A percentile compares a stretch with the other conserved stretches of the same genome.
phyloP scores from a whole-genome alignment of 2,113 vertebrate species.

The Perca flavescens region DNA sequence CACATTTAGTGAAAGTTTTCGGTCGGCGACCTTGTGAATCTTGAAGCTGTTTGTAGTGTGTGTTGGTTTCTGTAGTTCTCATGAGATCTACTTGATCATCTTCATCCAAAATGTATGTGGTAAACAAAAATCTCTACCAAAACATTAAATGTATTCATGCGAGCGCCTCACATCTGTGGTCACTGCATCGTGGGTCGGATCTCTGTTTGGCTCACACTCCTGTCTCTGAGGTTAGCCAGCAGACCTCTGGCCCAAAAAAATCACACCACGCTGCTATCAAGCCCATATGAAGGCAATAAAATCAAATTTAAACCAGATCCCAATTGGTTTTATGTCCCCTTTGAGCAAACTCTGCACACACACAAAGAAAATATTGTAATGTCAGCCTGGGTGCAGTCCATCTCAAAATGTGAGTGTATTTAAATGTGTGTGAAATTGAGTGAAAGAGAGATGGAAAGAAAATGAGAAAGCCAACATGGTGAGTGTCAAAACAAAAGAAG shows the following conservation, averaged over 20 bases:
- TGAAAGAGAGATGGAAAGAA: conserved; percentile 16
- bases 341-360: conserved; percentile 26
- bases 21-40: neutral
- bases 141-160: conserved; percentile 48
- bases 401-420: conserved; percentile 18
- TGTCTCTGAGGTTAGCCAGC: conserved; percentile 70
- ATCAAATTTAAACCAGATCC: conserved; percentile 64
- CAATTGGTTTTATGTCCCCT: conserved; percentile 34
- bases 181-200: conserved; percentile 51
- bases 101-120: conserved; percentile 49
- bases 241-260: conserved; percentile 58
- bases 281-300: conserved; percentile 73
- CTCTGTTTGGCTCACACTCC: conserved; percentile 63
- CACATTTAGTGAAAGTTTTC: neutral
- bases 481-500: conserved; percentile 52
- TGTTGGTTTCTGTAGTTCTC: conserved; percentile 28
- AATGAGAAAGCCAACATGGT: conserved; percentile 4
- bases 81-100: conserved; percentile 27
- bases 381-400: conserved; percentile 18
- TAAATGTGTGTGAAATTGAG: neutral
- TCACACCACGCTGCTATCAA: conserved; percentile 59
- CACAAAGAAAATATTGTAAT: conserved; percentile 54
- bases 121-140: conserved; percentile 46
- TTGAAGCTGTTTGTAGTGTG: neutral
- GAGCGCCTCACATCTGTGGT: conserved; percentile 45